Percentiles rank a stretch among this genome's conserved stretches.
Conservation (phyloP, 2,888 invertebrate genomes). For the Rutpela maculata region DNA sequence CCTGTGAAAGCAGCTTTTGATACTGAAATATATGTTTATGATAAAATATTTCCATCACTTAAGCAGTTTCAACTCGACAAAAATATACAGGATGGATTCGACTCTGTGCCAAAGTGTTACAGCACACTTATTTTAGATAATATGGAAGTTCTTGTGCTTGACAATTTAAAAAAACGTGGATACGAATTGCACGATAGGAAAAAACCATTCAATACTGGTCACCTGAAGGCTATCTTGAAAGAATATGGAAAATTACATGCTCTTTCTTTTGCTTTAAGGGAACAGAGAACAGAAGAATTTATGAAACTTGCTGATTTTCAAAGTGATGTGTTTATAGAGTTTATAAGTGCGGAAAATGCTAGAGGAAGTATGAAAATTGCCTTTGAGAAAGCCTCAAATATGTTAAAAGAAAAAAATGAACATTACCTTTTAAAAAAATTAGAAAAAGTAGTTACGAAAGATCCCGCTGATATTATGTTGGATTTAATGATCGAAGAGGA, state of each 20-base stretch:
- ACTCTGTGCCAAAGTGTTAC: no score
- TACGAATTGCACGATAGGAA: slow-evolving; percentile 47
- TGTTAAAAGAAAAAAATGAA: slow-evolving; percentile 33
- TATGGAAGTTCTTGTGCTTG: slow-evolving; percentile 49
- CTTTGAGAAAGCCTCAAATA: slow-evolving; percentile 8
- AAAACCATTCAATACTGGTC: slow-evolving; percentile 44
- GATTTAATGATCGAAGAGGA: slow-evolving; percentile 48
- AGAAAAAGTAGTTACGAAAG: slow-evolving; percentile 37
- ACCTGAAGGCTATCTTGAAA: slow-evolving; percentile 46
- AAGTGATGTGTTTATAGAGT: background rate
- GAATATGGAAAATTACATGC: slow-evolving; percentile 55
- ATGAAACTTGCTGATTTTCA: background rate
- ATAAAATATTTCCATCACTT: slow-evolving; percentile 45
- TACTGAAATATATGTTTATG: slow-evolving; percentile 52
- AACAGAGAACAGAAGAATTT: slow-evolving; percentile 45
- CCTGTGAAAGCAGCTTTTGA: slow-evolving; percentile 40
- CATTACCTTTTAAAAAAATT: slow-evolving; percentile 37
- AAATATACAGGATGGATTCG: slow-evolving; percentile 38
- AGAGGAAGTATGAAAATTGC: background rate
- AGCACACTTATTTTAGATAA: slow-evolving; percentile 28
- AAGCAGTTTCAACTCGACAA: slow-evolving; percentile 46
- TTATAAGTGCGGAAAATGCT: background rate
- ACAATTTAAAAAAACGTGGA: slow-evolving; percentile 50
- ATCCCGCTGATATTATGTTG: slow-evolving; percentile 13
- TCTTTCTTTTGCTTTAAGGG: slow-evolving; percentile 51